Evolutionary conservation across 2,888 invertebrate genomes (phyloP), one percentile per base, ranked within the genome.

Genomic region (Melanostoma mellinum): DNA sequence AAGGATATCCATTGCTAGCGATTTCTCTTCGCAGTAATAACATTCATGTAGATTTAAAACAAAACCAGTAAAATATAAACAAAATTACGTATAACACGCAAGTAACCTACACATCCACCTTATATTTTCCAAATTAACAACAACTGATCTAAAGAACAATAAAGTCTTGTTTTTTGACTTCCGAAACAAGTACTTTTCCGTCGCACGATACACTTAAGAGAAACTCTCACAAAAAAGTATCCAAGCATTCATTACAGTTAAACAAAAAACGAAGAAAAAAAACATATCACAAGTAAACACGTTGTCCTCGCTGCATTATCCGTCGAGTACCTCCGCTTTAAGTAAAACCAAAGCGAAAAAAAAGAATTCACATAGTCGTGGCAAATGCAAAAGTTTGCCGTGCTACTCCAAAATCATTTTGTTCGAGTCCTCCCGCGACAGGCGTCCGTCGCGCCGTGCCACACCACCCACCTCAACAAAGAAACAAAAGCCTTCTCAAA

Each of bases 171-270:
- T 48, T 38, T 50, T 3, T 9, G 38, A 52, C 56, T 56, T 50
- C 38, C 46, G 35, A 20, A 40, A 53, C 55, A 61, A 63, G 52
- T 53, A 53, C 40, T 32, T 32, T 52, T 48, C 53, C 60, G 35
- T 53, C 2, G 6, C n/a, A 32, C 1, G 4, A 30, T 8, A 53
- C 69, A 50, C 50, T 46, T 44, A 40, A 55, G 38, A 50, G 40
- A 67, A 40, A 61, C 38, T 55, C 55, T 44, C 56, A 68, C 55
- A 68, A 48, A 61, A 44, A 68, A 56, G 50, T 46, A 63, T 46
- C 44, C 42, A 58, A 80, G 71, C 65, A 80, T 75, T 75, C 75
- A 80, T 80, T 65, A 71, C 75, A 65, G 69, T 65, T 60, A 44
- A n/a, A 68, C 63, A 52, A 71, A 65, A 63, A 35, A 80, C 4